These are phyloP conservation scores for Mirza zaza DNA, from an alignment of 2,113 vertebrate genomes.

Conservation along the genomic window DNA sequence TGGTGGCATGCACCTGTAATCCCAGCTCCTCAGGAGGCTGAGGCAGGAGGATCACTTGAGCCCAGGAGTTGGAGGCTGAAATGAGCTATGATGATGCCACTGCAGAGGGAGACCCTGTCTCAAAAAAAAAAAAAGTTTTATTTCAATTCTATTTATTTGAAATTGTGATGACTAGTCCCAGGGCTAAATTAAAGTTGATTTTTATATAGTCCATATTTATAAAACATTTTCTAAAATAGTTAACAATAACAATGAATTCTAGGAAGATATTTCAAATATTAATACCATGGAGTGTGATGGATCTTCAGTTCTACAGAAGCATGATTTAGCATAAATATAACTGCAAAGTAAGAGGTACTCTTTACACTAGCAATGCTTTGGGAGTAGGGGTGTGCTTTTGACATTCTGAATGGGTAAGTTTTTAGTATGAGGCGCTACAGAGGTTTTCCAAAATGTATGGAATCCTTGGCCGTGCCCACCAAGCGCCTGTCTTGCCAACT, in stretches of 20 bases:
- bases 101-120: no score
- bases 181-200: constrained; percentile 15
- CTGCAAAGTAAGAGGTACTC: not conserved
- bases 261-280: constrained; percentile 33
- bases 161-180: not conserved
- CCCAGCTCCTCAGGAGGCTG: no score
- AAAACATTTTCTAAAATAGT: constrained; percentile 22
- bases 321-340: constrained; percentile 33
- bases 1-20: no score
- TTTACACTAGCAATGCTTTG: not conserved
- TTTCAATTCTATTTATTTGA: constrained; percentile 19
- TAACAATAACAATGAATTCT: constrained; percentile 2
- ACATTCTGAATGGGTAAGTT: not conserved
- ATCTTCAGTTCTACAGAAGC: not conserved
- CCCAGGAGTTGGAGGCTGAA: no score
- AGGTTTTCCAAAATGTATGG: not conserved
- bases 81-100: no score
- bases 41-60: no score
- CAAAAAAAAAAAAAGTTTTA: not conserved
- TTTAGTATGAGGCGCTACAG: not conserved
- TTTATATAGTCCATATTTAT: constrained; percentile 21
- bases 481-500: not conserved
- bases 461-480: not conserved
- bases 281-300: not conserved
- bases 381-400: not conserved